A percentile compares a stretch with the other conserved stretches of the same genome.
These are phyloP conservation scores for Daubentonia madagascariensis DNA, from an alignment of 2,113 vertebrate species.

Conservation along the genomic window DNA sequence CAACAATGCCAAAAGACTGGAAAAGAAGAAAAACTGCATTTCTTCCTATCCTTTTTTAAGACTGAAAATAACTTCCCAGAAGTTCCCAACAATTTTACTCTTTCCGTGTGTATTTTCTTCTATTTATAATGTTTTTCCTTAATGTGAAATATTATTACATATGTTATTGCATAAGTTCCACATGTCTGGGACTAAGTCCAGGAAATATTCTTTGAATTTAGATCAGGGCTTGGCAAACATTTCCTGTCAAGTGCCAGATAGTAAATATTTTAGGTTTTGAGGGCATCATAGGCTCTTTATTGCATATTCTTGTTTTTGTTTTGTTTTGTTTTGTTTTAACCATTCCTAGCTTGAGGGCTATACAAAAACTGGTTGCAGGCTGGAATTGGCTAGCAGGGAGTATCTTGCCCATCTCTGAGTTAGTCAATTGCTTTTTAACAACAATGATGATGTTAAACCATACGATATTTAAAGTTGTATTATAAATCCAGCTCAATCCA, in stretches of 20 bases:
- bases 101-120: background rate
- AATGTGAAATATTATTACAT: slow-evolving; percentile 5
- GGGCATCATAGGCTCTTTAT: background rate
- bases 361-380: background rate
- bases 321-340: background rate
- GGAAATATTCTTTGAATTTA: slow-evolving; percentile 31
- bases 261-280: background rate
- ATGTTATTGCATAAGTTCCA: background rate
- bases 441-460: background rate
- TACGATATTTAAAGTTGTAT: background rate
- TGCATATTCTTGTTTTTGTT: background rate
- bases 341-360: background rate
- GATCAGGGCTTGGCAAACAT: background rate
- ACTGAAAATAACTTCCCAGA: background rate
- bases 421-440: background rate
- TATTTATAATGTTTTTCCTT: background rate
- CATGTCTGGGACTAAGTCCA: background rate
- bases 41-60: background rate
- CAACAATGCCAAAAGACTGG: background rate
- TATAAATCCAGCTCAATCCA: background rate
- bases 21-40: background rate
- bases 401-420: background rate
- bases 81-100: background rate
- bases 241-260: background rate
- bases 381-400: background rate